Evolutionary conservation across 2,888 invertebrate genomes (phyloP).

Genomic region (Volucella bombylans): DNA sequence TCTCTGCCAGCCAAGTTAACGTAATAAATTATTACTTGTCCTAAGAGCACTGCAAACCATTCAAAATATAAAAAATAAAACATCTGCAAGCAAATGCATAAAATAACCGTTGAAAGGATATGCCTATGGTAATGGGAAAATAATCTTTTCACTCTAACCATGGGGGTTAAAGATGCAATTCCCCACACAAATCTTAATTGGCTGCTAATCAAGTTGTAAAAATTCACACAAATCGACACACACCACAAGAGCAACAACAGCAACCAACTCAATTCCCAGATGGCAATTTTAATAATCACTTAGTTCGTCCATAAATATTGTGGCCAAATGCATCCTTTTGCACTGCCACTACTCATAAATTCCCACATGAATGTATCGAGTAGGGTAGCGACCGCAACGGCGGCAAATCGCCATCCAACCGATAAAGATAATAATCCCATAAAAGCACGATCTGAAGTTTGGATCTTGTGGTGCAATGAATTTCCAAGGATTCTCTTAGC

Average conservation of each 20-base stretch:
- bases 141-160: constrained; percentile 5
- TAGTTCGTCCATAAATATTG: constrained; percentile 31
- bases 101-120: constrained; percentile 13
- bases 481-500: background rate
- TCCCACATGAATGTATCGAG: constrained; percentile 41
- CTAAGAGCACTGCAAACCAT: no score
- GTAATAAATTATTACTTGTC: no score
- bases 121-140: background rate
- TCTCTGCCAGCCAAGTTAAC: no score
- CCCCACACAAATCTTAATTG: constrained; percentile 61
- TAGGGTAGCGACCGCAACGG: background rate
- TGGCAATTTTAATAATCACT: constrained; percentile 59
- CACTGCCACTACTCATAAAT: constrained; percentile 56
- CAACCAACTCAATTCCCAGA: background rate
- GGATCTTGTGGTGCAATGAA: background rate
- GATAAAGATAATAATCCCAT: constrained; percentile 68
- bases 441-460: constrained; percentile 40
- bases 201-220: constrained; percentile 72
- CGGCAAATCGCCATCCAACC: constrained; percentile 9
- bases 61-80: no score
- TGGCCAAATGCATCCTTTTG: constrained; percentile 27
- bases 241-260: background rate
- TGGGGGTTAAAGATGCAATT: constrained; percentile 16
- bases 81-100: background rate
- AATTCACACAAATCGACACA: constrained; percentile 28